A percentile compares a stretch with the other conserved stretches of the same genome.
Evolutionary conservation across 1,140 invertebrate genomes (phyloP).

Genomic region (Pachyrhynchus sulphureomaculatus): DNA sequence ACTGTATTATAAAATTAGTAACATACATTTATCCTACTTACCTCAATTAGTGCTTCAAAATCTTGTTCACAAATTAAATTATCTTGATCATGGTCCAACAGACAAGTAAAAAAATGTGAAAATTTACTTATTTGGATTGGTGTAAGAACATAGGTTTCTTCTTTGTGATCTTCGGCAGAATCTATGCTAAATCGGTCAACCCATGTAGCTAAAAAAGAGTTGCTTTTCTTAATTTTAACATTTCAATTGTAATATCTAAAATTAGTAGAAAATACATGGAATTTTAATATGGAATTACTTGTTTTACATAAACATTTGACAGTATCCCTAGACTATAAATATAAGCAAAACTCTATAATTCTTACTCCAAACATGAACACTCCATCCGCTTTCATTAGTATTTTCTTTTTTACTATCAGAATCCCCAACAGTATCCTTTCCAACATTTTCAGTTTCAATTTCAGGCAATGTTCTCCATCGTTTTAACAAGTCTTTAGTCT

Average conservation of each 20-base stretch:
- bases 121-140: constrained; percentile 67
- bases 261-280: too few relatives aligned
- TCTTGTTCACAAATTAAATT: constrained; percentile 68
- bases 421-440: constrained; percentile 36
- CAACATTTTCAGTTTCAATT: constrained; percentile 46
- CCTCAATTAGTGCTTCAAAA: constrained; percentile 69
- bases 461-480: constrained; percentile 67
- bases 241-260: too few relatives aligned
- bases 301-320: too few relatives aligned
- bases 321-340: too few relatives aligned
- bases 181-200: constrained; percentile 67
- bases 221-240: too few relatives aligned
- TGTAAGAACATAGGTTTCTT: constrained; percentile 58
- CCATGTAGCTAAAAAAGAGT: constrained; percentile 63
- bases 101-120: constrained; percentile 66
- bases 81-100: constrained; percentile 69
- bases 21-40: too few relatives aligned
- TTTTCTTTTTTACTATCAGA: constrained; percentile 46
- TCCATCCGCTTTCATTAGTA: constrained; percentile 58
- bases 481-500: constrained; percentile 67
- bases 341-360: too few relatives aligned
- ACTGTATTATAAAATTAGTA: too few relatives aligned
- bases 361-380: constrained; percentile 72
- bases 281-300: too few relatives aligned
- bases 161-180: constrained; percentile 53